Evolutionary conservation across 2,113 vertebrate genomes (phyloP).

Genomic region (Indri indri): DNA sequence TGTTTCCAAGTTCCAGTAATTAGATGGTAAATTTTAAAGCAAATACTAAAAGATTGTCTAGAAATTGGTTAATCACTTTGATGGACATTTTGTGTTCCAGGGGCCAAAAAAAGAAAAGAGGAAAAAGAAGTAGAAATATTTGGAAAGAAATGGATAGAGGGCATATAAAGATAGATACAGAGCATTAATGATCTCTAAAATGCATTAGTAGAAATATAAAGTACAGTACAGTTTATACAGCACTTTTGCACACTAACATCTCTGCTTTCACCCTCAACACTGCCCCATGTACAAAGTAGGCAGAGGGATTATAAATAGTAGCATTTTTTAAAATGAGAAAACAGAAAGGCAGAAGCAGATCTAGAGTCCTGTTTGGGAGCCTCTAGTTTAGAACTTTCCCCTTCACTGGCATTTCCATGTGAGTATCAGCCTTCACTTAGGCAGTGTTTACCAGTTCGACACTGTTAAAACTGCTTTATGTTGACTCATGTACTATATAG

Average conservation of each 20-base stretch:
- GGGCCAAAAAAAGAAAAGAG: neutral
- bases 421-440: neutral
- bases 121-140: neutral
- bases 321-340: neutral
- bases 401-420: neutral
- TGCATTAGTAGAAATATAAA: neutral
- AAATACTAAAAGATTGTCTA: neutral
- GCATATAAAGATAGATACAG: neutral
- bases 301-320: neutral
- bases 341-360: neutral
- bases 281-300: neutral
- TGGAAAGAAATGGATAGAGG: neutral
- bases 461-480: neutral
- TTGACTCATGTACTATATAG: neutral
- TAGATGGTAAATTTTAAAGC: slow-evolving; percentile 2
- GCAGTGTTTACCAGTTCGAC: neutral
- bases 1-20: neutral
- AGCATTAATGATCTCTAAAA: neutral
- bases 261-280: neutral
- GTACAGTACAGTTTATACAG: neutral
- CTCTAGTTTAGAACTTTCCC: neutral
- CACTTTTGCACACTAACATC: neutral
- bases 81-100: neutral
- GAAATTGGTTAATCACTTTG: neutral
- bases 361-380: neutral